These are phyloP conservation scores for Caloenas nicobarica DNA, from an alignment of 2,113 vertebrate genomes.

Conservation along the genomic window DNA sequence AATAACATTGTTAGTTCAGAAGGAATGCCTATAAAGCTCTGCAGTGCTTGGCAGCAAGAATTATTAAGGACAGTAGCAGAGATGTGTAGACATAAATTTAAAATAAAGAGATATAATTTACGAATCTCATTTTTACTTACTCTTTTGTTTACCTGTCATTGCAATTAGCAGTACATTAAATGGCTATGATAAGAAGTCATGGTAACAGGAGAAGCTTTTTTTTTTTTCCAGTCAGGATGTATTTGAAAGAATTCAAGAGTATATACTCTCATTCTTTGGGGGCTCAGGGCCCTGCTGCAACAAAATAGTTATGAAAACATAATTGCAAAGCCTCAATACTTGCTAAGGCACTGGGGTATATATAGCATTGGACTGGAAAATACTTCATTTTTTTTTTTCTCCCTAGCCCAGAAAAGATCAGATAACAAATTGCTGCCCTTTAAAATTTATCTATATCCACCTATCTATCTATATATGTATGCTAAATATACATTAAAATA, in stretches of 20 bases:
- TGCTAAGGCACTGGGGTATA: not conserved
- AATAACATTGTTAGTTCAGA: slow-evolving; percentile 1
- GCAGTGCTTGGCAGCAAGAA: not conserved
- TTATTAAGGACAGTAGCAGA: not conserved
- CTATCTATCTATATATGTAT: not conserved
- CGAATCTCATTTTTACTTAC: not conserved
- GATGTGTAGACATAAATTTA: not conserved
- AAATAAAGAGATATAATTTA: not conserved
- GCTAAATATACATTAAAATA: not conserved
- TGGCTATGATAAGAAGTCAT: not conserved
- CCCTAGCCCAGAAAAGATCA: not conserved
- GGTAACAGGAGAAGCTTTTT: not conserved
- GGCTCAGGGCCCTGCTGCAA: not conserved
- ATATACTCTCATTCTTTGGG: not conserved
- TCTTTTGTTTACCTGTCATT: not conserved
- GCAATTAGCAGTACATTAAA: slow-evolving; percentile 1
- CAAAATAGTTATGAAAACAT: not conserved
- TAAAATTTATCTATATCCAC: not conserved
- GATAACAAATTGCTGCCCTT: not conserved
- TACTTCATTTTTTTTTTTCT: not conserved
- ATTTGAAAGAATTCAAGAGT: not conserved
- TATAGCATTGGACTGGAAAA: not conserved
- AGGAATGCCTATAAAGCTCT: not conserved
- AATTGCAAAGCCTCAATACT: not conserved
- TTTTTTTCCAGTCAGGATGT: not conserved